phyloP scores from a whole-genome alignment of 2,888 invertebrate genomes.

The Euplexia lucipara region DNA sequence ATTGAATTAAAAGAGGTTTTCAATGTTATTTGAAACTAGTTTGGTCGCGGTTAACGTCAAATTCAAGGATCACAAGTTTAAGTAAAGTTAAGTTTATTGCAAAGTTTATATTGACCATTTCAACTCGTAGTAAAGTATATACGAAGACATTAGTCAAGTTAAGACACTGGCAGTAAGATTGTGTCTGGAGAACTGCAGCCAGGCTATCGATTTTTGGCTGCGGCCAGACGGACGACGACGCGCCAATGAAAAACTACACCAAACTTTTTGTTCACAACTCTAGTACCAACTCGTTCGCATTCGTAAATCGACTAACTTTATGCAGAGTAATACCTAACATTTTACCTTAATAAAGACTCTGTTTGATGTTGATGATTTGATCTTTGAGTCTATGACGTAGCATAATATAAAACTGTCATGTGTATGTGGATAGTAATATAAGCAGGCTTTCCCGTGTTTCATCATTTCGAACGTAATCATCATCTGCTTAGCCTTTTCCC shows the following conservation, averaged over 20 bases:
- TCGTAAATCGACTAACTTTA: conserved; percentile 69
- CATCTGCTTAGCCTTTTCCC: no score
- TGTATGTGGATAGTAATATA: no score
- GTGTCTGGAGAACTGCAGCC: conserved; percentile 74
- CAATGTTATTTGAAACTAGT: background rate
- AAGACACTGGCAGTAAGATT: conserved; percentile 64
- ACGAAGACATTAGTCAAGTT: conserved; percentile 61
- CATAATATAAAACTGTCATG: no score
- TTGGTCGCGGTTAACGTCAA: background rate
- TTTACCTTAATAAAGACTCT: no score
- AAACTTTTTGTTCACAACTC: conserved; percentile 78
- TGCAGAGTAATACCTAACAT: no score
- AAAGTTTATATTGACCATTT: conserved; percentile 36
- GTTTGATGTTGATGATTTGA: conserved; percentile 42
- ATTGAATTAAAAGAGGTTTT: background rate
- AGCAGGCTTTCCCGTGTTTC: no score
- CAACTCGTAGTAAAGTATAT: conserved; percentile 39
- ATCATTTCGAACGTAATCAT: no score
- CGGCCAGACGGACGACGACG: conserved; percentile 79
- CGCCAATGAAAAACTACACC: conserved; percentile 86
- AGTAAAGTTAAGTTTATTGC: conserved; percentile 4
- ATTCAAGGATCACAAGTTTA: conserved; percentile 3
- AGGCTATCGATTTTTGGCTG: conserved; percentile 81
- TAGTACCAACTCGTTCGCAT: conserved; percentile 69
- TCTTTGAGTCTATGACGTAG: conserved; percentile 5